Evolutionary conservation across 2,888 invertebrate species (phyloP).

Genomic region (Laspeyria flexula): DNA sequence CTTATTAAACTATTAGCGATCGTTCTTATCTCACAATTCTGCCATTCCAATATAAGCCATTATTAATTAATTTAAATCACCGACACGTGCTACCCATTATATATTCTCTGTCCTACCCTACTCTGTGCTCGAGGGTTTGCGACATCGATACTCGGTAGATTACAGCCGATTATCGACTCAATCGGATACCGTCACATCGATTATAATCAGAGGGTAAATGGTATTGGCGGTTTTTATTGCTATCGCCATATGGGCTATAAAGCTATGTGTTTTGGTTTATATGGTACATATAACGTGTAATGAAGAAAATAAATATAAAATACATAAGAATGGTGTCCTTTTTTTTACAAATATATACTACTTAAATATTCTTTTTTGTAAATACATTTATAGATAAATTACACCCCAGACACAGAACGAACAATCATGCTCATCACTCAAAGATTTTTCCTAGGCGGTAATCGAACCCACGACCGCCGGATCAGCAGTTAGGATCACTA

Average conservation of each 20-base stretch:
- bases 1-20: background rate
- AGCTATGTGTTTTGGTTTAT: background rate
- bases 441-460: no score
- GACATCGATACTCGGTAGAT: slow-evolving; percentile 58
- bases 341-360: no score
- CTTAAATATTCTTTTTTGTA: no score
- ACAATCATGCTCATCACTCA: no score
- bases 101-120: slow-evolving; percentile 15
- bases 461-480: no score
- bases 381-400: no score
- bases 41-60: slow-evolving; percentile 1
- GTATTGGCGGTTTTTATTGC: slow-evolving; percentile 30
- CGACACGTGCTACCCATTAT: slow-evolving; percentile 16
- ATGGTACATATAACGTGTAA: background rate
- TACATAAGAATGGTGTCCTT: no score
- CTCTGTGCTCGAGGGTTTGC: slow-evolving; percentile 38
- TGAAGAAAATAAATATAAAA: no score
- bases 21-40: background rate
- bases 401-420: no score
- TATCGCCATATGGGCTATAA: slow-evolving; percentile 35
- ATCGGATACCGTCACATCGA: slow-evolving; percentile 48
- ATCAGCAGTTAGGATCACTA: no score
- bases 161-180: slow-evolving; percentile 70
- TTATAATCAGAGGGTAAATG: slow-evolving; percentile 26
- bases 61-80: slow-evolving; percentile 19